These are phyloP conservation scores for Dryobates pubescens DNA, from an alignment of 2,797 vertebrate species.

Conservation along the genomic window DNA sequence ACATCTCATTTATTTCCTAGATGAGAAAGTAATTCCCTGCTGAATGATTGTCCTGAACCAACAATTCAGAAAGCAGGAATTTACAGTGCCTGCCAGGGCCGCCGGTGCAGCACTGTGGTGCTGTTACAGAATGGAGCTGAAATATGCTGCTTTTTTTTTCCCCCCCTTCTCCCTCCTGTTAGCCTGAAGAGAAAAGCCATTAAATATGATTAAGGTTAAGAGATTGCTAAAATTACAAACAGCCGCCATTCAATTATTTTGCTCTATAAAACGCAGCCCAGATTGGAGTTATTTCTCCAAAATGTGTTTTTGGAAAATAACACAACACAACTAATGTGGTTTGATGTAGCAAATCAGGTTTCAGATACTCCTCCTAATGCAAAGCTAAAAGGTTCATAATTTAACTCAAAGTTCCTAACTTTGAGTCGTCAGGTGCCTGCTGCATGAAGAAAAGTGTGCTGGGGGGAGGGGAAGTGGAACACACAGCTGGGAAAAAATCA, in stretches of 20 bases:
- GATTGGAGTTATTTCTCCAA: slow-evolving; percentile 83
- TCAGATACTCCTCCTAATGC: slow-evolving; percentile 76
- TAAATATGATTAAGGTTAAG: slow-evolving; percentile 88
- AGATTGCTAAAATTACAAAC: slow-evolving; percentile 86
- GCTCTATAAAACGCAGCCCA: slow-evolving; percentile 83
- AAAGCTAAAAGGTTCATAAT: slow-evolving; percentile 80
- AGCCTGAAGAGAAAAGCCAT: slow-evolving; percentile 86
- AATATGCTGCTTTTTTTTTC: slow-evolving; percentile 61
- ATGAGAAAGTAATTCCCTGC: slow-evolving; percentile 85
- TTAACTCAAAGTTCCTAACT: slow-evolving; percentile 78
- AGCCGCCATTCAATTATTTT: slow-evolving; percentile 86
- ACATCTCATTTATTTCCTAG: slow-evolving; percentile 85
- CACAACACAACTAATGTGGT: slow-evolving; percentile 82
- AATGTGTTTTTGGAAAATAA: slow-evolving; percentile 85
- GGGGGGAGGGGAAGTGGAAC: neutral
- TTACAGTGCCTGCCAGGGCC: slow-evolving; percentile 75
- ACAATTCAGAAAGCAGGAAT: slow-evolving; percentile 82
- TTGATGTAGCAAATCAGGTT: slow-evolving; percentile 81
- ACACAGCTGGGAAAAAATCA: slow-evolving; percentile 35
- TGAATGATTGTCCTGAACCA: slow-evolving; percentile 83
- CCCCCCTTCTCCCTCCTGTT: slow-evolving; percentile 79
- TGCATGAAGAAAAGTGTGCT: slow-evolving; percentile 20
- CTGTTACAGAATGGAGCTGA: slow-evolving; percentile 67
- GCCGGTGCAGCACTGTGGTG: slow-evolving; percentile 68
- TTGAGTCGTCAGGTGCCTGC: slow-evolving; percentile 60